Conservation (phyloP, 2,888 invertebrate genomes). For the Mantis religiosa region DNA sequence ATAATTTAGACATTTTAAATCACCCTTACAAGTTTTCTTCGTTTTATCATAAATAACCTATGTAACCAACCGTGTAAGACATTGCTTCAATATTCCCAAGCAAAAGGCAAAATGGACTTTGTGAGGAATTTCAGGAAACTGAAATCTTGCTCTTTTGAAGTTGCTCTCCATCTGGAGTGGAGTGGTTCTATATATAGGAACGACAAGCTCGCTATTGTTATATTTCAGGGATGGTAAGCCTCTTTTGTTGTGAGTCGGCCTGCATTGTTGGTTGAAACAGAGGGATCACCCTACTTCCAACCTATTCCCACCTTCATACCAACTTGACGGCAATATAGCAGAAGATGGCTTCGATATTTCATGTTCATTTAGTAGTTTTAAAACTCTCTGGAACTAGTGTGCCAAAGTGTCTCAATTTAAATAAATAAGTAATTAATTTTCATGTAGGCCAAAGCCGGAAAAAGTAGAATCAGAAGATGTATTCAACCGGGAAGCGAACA, state of each 20-base stretch:
- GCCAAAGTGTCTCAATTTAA: neutral
- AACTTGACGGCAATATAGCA: neutral
- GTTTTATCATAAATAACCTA: too few relatives aligned
- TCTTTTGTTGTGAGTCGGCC: neutral
- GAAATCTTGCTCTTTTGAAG: neutral
- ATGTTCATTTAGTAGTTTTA: neutral
- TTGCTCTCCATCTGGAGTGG: neutral
- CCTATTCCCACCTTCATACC: neutral
- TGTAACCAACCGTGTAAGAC: too few relatives aligned
- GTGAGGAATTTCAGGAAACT: neutral
- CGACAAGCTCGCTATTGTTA: neutral
- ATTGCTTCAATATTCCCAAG: too few relatives aligned
- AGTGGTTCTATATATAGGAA: neutral
- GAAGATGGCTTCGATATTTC: neutral
- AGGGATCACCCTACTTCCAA: neutral
- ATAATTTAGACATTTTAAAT: too few relatives aligned
- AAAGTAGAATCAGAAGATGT: too few relatives aligned
- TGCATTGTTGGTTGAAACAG: neutral
- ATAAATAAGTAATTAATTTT: too few relatives aligned
- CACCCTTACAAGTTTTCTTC: too few relatives aligned
- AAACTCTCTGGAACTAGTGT: neutral
- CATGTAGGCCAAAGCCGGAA: too few relatives aligned
- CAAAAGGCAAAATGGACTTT: neutral
- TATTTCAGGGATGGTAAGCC: neutral
- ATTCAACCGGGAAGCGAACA: too few relatives aligned